Conservation (phyloP, 2,888 invertebrate species). For the Lepas anatifera region DNA sequence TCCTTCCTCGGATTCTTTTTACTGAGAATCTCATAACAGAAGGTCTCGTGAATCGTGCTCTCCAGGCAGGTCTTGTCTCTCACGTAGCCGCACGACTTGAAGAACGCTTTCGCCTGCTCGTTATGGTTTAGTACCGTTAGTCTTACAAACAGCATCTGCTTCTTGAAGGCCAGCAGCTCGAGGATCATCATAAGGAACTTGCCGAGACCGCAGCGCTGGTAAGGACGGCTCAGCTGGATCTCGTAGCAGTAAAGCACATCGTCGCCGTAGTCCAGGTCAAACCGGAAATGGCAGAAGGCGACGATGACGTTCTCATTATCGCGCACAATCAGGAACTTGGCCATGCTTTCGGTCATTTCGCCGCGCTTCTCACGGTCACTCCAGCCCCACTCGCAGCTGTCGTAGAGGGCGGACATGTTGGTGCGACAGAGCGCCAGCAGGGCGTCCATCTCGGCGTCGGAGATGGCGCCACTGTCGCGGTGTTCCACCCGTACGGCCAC, state of each 20-base stretch:
- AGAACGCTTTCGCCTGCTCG: constrained; percentile 55
- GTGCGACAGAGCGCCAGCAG: constrained; percentile 58
- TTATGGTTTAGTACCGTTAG: constrained; percentile 73
- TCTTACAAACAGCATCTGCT: constrained; percentile 65
- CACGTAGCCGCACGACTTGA: constrained; percentile 49
- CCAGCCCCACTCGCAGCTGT: constrained; percentile 55
- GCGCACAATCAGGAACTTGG: constrained; percentile 58
- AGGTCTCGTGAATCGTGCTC: constrained; percentile 42
- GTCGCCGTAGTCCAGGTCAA: constrained; percentile 64
- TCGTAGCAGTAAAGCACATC: constrained; percentile 71
- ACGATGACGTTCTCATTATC: constrained; percentile 41
- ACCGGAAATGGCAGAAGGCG: constrained; percentile 69
- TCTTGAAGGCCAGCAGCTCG: constrained; percentile 58
- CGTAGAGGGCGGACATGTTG: constrained; percentile 64
- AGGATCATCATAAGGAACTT: constrained; percentile 65
- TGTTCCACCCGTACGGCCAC: constrained; percentile 38
- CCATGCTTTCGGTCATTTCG: constrained; percentile 57
- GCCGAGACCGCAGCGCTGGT: constrained; percentile 66
- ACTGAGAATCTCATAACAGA: constrained; percentile 50
- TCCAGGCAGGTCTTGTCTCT: constrained; percentile 55
- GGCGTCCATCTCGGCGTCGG: constrained; percentile 48
- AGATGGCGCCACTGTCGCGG: constrained; percentile 42
- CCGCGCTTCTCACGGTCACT: constrained; percentile 55
- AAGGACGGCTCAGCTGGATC: constrained; percentile 59
- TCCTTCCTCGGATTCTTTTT: constrained; percentile 25